Percentiles rank a stretch among this genome's conserved stretches.
Conservation (phyloP, 2,113 vertebrate genomes). For the Acrocephalus kingi region DNA sequence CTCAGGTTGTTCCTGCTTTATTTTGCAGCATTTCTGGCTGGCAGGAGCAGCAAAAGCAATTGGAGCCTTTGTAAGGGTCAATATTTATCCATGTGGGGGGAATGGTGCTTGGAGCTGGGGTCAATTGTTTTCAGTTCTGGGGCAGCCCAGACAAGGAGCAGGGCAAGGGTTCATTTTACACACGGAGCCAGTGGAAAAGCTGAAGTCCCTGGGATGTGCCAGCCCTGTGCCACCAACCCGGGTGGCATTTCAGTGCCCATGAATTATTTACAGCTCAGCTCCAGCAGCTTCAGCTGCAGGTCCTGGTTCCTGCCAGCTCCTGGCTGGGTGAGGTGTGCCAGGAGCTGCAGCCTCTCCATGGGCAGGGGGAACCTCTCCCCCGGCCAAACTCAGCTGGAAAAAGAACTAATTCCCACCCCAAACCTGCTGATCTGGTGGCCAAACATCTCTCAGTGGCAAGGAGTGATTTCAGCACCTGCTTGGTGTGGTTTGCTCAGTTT, state of each 20-base stretch:
- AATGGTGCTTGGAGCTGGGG: background rate
- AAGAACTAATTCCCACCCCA: background rate
- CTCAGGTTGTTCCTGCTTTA: background rate
- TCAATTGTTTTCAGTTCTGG: background rate
- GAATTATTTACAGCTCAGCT: slow-evolving; percentile 12
- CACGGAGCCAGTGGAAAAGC: background rate
- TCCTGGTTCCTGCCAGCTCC: background rate
- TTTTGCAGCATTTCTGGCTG: background rate
- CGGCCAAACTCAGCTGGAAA: background rate
- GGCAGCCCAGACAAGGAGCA: background rate
- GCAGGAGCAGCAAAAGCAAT: background rate
- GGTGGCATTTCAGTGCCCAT: background rate
- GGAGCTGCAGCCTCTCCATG: rapidly evolving
- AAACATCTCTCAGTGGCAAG: background rate
- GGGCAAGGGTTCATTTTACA: background rate
- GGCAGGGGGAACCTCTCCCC: background rate
- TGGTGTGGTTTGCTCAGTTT: rapidly evolving
- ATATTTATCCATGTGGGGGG: rapidly evolving
- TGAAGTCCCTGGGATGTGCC: background rate
- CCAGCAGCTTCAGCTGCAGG: background rate
- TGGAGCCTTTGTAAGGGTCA: background rate
- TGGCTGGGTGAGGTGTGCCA: background rate
- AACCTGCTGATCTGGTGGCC: background rate
- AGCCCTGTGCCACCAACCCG: background rate
- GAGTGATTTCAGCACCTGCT: background rate